Base-by-base conservation (phyloP, 92 coral and sea anemone species). In the Parazoanthus swiftii region DNA sequence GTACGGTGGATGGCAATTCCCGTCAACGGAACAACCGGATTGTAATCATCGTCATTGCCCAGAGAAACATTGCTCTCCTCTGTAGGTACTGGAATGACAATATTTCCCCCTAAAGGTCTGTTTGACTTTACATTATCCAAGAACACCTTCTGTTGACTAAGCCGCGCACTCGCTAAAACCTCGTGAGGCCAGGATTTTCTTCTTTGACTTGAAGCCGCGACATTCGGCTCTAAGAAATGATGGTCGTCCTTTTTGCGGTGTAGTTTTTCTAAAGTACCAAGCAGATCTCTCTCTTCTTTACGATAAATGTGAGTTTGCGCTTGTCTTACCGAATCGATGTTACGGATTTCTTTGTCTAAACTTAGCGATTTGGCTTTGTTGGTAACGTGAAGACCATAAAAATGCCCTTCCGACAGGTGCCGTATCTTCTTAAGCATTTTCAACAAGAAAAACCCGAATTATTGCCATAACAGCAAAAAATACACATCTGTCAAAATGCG, bases 401-500 rank as follows among this genome's bases (percentile, higher is more conserved):
- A 93, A 74, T 92, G 89, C 20, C 99, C 98, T 85, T 97, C 99
- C 20, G 99, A 97, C 37, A 97, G 92, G 74, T 95, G 99, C 8
- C 97, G 92, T 74, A 97, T 89, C 70, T 95, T 93, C 67, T 89
- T 93, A 70, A 97, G 90, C 99, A 97, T 97, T 72, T 51, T 86
- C 42, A 74, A 84, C 35, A 21, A 21, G 8, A 44, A 11, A 50
- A 9, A 3, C n/a, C 25, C 15, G 2, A 83, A 29, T 46, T 70
- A 43, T 33, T 70, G 23, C 44, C 67, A 84, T 84, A 71, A 33
- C 42, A 46, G 54, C 10, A 36, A 26, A 23, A 46, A 37, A n/a
- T 26, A 46, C 46, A 14, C 70, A 20, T 63, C 70, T 63, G 70
- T 63, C n/a, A 6, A 63, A 20, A 20, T 63, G 70, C 70, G 25